Evolutionary conservation across 2,888 invertebrate species (phyloP), one percentile per base, ranked within the genome.

Genomic region (Lepidochrysops patricia): DNA sequence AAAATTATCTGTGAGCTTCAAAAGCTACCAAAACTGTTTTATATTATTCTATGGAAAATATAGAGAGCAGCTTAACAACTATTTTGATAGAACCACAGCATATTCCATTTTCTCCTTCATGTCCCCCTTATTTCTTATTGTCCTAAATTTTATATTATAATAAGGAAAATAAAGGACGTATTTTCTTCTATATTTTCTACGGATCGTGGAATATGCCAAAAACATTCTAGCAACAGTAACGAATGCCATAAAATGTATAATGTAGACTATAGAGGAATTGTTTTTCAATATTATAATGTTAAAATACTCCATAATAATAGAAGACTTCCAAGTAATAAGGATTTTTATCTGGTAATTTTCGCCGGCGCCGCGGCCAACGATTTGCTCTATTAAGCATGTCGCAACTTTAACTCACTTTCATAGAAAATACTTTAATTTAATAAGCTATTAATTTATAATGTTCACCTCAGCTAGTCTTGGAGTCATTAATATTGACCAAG

Each of bases 401-500:
- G 50, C 50, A 50, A 50, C 27, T 50, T 50, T 27, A 50, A 27
- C 50, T 50, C 50, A 50, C 50, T 50, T 50, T 50, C 50, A 50
- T 50, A 27, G 25, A 50, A 50, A 50, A 27, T 50, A 27, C 50
- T n/a, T n/a, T n/a, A 13, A 50, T 27, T 27, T 50, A 27, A 27
- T 50, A 50, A 50, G 50, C 50, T 26, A 50, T 50, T 27, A 27
- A 50, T 50, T 50, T 50, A 50, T 27, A 50, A 50, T 27, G 27
- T 50, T 26, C 13, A 13, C 26, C 27, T 35, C 19, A 35, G 50
- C 52, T 61, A 50, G 56, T 57, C 58, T 25, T 23, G 19, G 6
- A 64, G 65, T 69, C 69, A 72, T 73, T 74, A 73, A 74, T 73
- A 75, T 69, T 67, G 68, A 70, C 67, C 63, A 70, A 69, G 70